Base-by-base conservation (phyloP, 1,140 invertebrate species). In the Homarus americanus region DNA sequence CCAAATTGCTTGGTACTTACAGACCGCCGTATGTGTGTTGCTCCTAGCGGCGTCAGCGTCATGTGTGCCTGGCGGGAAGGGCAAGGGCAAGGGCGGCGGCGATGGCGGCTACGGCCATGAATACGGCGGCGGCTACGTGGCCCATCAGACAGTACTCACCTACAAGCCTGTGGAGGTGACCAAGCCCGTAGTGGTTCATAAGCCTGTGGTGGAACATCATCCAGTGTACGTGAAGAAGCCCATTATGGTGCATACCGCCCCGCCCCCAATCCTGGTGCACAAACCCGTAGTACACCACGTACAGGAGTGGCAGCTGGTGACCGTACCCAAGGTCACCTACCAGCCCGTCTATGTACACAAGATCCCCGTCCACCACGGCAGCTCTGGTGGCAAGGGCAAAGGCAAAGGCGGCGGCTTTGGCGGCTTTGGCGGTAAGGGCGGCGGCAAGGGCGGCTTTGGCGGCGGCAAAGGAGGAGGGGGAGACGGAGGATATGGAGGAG, bases 271-370 rank as follows among this genome's bases (percentile, higher is more conserved):
- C 58, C 53, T 80, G 2, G 38, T 88, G 2, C 66, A 84, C 17
- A 90, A 90, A 38, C 88, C 88, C 0, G 88, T 90, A 4, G 72
- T 78, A 17, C 69, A 83, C 53, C 69, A 83, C 88, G 80, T 83
- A 15, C 80, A 83, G 44, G 88, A 90, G 53, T 90, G 88, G 88
- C 83, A 83, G 82, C 69, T 90, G n/a, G 88, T 90, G 0, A 75
- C 80, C 72, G 88, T 90, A 7, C 88, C 88, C 41, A 90, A 84
- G 49, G 72, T 78, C 17, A 78, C 80, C 1, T 90, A 90, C 44
- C 41, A 90, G 80, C 66, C 41, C 4, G 88, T 90, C 28, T 90
- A 53, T 17, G 82, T 83, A 9, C 88, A 83, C 49, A 82, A 76
- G 34, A 82, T 83, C 28, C 87, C 88, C 36, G 40, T 80, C 5